Percentiles rank a stretch among this genome's conserved stretches.
Evolutionary conservation across 2,797 vertebrate genomes (phyloP).

Genomic region (Poecilia velifera): DNA sequence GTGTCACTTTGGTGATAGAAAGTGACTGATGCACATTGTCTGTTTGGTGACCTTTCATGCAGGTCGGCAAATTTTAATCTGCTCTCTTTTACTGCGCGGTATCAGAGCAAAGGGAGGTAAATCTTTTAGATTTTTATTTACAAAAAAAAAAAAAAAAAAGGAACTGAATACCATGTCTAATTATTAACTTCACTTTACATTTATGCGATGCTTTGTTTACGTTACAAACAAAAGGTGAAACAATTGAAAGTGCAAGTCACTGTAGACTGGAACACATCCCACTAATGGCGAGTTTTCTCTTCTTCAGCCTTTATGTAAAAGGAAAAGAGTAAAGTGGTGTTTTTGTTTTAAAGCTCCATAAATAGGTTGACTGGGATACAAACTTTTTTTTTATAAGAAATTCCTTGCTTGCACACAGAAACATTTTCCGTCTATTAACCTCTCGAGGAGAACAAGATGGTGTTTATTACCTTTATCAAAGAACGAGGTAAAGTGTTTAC

Average conservation of each 20-base stretch:
- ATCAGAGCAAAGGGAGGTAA: not conserved
- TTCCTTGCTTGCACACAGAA: not conserved
- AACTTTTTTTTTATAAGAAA: not conserved
- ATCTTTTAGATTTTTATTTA: not conserved
- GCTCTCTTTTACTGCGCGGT: not conserved
- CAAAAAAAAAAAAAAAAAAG: not conserved
- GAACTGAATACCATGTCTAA: not conserved
- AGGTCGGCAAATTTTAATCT: not conserved
- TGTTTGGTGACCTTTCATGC: not conserved
- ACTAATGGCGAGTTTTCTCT: not conserved
- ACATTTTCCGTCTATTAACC: not conserved
- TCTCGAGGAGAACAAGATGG: not conserved
- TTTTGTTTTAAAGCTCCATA: not conserved
- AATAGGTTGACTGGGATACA: not conserved
- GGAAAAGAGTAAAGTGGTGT: not conserved
- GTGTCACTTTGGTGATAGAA: not conserved
- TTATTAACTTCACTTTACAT: not conserved
- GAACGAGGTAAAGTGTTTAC: conserved; percentile 11
- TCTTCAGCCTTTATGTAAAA: not conserved
- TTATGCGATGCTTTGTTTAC: not conserved
- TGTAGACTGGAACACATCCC: not conserved
- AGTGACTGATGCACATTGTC: not conserved
- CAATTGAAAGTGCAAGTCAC: not conserved
- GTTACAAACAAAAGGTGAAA: not conserved
- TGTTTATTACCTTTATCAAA: not conserved